phyloP scores from a whole-genome alignment of 2,888 invertebrate genomes.

The Drosophila borborema region DNA sequence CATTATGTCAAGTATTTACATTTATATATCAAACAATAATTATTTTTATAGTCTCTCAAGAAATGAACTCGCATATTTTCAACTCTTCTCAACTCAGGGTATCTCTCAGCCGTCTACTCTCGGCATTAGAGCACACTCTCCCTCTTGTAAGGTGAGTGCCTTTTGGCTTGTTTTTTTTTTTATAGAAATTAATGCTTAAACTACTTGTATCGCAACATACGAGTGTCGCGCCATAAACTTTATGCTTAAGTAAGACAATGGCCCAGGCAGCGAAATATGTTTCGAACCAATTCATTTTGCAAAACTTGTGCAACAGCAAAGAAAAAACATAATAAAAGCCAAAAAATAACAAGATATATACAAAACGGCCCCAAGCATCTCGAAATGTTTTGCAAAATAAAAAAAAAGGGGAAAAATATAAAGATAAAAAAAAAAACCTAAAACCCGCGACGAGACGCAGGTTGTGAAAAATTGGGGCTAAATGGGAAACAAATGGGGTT shows the following conservation, averaged over 20 bases:
- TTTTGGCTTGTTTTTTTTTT: constrained; percentile 57
- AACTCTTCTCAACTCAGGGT: background rate
- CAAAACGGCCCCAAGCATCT: constrained; percentile 42
- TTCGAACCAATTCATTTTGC: constrained; percentile 64
- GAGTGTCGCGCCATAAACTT: constrained; percentile 63
- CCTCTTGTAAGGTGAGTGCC: constrained; percentile 17
- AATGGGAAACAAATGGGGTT: constrained; percentile 66
- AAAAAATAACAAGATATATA: constrained; percentile 22
- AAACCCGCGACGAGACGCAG: constrained; percentile 22
- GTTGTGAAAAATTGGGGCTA: constrained; percentile 63
- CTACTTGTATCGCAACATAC: constrained; percentile 46
- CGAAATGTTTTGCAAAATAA: constrained; percentile 52
- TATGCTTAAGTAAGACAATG: constrained; percentile 77
- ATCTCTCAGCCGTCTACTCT: background rate
- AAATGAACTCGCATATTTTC: background rate
- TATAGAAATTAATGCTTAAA: constrained; percentile 62
- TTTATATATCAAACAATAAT: background rate
- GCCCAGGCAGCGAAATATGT: constrained; percentile 39
- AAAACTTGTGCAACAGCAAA: constrained; percentile 64
- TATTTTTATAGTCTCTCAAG: background rate
- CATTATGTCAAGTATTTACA: background rate
- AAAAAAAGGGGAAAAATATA: constrained; percentile 10
- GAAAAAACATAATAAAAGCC: constrained; percentile 5
- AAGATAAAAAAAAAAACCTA: constrained; percentile 19
- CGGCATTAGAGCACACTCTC: background rate